phyloP scores from a whole-genome alignment of 1,140 invertebrate species.

The Campoletis sonorensis region DNA sequence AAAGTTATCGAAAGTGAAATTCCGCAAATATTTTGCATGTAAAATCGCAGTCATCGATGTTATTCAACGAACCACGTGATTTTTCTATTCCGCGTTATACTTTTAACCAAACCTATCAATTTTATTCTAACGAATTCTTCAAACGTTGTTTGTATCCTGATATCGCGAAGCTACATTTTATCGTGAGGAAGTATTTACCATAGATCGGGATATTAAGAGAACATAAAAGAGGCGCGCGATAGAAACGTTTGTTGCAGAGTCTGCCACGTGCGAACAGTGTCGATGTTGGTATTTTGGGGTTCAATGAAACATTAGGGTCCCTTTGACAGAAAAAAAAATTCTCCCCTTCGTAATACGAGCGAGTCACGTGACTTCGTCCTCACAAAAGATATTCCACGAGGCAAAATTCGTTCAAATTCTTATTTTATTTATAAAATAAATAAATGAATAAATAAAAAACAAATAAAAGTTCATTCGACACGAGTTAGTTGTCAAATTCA shows the following conservation, averaged over 20 bases:
- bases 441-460: too few species aligned
- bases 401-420: too few species aligned
- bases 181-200: constrained; percentile 52
- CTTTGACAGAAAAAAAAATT: not conserved
- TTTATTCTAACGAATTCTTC: not conserved
- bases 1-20: too few species aligned
- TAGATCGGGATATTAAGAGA: constrained; percentile 51
- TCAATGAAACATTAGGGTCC: not conserved
- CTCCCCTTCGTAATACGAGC: not conserved
- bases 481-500: too few species aligned
- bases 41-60: not conserved
- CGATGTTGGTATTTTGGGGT: not conserved
- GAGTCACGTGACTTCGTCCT: not conserved
- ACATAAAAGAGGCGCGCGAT: constrained; percentile 42
- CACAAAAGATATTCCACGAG: not conserved
- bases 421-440: too few species aligned
- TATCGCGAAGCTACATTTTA: constrained; percentile 16
- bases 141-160: constrained; percentile 36
- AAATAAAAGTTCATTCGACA: too few species aligned
- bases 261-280: constrained; percentile 7
- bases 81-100: too few species aligned
- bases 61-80: too few species aligned
- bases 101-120: not conserved
- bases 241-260: constrained; percentile 29
- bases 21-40: too few species aligned